Percentiles rank a stretch among this genome's conserved stretches.
phyloP scores from a whole-genome alignment of 2,113 vertebrate genomes.

The Microcebus lehilahytsara region DNA sequence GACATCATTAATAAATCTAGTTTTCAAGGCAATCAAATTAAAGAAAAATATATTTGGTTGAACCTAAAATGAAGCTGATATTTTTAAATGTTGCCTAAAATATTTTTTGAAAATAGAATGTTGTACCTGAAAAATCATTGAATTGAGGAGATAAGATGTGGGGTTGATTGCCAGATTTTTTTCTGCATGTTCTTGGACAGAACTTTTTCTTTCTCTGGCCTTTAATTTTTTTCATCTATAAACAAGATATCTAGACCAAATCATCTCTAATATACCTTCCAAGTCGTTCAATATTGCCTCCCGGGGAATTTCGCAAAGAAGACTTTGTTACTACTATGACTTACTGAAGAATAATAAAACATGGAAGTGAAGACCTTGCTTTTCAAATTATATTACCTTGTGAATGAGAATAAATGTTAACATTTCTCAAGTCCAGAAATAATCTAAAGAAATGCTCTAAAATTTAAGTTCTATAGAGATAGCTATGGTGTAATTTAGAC shows the following conservation, averaged over 20 bases:
- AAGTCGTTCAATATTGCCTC: neutral
- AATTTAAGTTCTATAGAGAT: neutral
- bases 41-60: neutral
- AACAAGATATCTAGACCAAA: neutral
- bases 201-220: neutral
- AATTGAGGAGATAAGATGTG: neutral
- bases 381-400: neutral
- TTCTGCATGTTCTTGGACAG: neutral
- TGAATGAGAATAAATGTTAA: neutral
- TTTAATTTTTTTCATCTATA: neutral
- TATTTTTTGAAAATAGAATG: neutral
- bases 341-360: neutral
- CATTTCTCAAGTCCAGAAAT: neutral
- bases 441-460: neutral
- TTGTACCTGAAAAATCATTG: neutral
- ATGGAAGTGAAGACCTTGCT: neutral
- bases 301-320: neutral
- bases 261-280: neutral
- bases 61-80: neutral
- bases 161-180: neutral
- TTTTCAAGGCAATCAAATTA: neutral
- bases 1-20: neutral
- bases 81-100: neutral
- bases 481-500: neutral
- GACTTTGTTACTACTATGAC: neutral